Percentiles rank a stretch among this genome's conserved stretches.
phyloP scores from a whole-genome alignment of 2,797 vertebrate genomes.

The Hydrophis major region DNA sequence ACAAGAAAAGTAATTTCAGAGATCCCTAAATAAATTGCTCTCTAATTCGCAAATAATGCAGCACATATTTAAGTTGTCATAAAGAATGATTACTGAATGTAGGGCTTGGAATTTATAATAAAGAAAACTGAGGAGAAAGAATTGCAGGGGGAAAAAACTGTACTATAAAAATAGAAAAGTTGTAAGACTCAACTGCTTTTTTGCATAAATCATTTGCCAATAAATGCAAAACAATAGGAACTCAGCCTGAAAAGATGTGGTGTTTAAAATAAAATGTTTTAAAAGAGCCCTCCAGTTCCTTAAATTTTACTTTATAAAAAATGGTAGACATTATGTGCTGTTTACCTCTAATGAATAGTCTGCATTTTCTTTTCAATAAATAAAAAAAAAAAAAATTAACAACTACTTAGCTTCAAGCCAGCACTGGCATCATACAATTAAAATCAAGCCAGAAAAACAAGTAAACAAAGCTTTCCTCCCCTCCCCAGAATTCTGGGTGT shows the following conservation, averaged over 20 bases:
- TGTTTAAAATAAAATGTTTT: constrained; percentile 30
- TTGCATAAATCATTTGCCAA: constrained; percentile 48
- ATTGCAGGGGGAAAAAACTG: constrained; percentile 34
- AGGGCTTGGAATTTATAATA: constrained; percentile 23
- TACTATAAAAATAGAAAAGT: constrained; percentile 24
- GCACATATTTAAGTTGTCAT: constrained; percentile 42
- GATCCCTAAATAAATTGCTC: constrained; percentile 53
- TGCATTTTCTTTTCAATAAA: background rate
- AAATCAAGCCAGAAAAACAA: background rate
- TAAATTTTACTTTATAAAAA: constrained; percentile 44
- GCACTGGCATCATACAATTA: background rate
- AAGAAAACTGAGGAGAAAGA: constrained; percentile 23
- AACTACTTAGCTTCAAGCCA: background rate
- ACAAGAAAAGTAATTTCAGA: constrained; percentile 47
- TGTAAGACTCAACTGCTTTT: constrained; percentile 40
- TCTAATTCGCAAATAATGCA: constrained; percentile 56
- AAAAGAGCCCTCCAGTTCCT: constrained; percentile 8
- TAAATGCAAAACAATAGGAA: constrained; percentile 28
- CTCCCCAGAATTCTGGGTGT: background rate
- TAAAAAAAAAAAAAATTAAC: background rate
- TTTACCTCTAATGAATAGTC: constrained; percentile 19
- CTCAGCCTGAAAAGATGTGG: constrained; percentile 15
- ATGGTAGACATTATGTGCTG: background rate
- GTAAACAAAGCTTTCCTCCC: too few species aligned
- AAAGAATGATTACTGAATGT: constrained; percentile 50